Conservation (phyloP, 2,888 invertebrate genomes). For the Metellina segmentata region DNA sequence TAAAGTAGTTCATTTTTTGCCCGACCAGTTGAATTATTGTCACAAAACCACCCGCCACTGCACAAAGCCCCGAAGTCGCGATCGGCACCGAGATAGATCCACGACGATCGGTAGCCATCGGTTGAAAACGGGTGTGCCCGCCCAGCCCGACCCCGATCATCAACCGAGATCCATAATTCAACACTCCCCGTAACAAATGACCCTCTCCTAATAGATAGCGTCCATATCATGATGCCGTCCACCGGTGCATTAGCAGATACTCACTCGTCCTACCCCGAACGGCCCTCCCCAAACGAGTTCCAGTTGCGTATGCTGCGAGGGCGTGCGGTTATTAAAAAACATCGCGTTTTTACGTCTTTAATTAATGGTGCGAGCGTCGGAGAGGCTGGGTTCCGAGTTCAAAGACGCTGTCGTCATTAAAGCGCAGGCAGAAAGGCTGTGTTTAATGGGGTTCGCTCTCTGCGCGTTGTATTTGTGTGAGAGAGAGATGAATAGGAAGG, state of each 20-base stretch:
- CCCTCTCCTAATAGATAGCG: slow-evolving; percentile 43
- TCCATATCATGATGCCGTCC: slow-evolving; percentile 11
- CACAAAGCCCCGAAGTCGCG: neutral
- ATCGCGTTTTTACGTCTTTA: slow-evolving; percentile 9
- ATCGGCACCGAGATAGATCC: neutral
- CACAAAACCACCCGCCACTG: neutral
- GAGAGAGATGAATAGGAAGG: too few species aligned
- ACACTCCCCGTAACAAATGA: slow-evolving; percentile 10
- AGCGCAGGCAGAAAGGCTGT: too few species aligned
- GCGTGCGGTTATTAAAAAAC: slow-evolving; percentile 11
- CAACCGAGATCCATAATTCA: slow-evolving; percentile 65
- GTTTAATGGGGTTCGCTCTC: too few species aligned
- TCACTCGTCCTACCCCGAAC: slow-evolving; percentile 14
- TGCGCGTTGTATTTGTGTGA: too few species aligned
- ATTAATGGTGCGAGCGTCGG: neutral
- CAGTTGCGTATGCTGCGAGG: neutral
- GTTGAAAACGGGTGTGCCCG: slow-evolving; percentile 51
- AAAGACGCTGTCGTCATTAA: too few species aligned
- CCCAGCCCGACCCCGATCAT: slow-evolving; percentile 30
- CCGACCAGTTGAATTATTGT: neutral
- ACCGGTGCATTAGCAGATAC: slow-evolving; percentile 22
- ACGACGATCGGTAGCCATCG: slow-evolving; percentile 45
- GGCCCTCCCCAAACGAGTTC: slow-evolving; percentile 32
- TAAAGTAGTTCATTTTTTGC: neutral
- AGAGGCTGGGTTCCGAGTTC: too few species aligned